Percentiles rank a stretch among this genome's conserved stretches.
These are phyloP conservation scores for Mallateleia sp. DNA, from an alignment of 2,888 invertebrate genomes.

Conservation along the genomic window DNA sequence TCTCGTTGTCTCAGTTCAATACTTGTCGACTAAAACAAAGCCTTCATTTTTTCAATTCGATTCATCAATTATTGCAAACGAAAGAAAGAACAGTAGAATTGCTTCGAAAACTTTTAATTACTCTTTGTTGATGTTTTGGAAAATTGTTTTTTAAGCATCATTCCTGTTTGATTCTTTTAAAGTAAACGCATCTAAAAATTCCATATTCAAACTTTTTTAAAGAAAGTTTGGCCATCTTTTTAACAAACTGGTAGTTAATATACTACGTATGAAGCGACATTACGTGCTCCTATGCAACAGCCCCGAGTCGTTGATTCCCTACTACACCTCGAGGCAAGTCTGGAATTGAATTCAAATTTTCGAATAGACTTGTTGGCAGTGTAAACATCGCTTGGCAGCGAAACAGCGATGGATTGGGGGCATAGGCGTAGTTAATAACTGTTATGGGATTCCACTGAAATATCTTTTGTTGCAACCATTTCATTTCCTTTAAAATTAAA, in stretches of 20 bases:
- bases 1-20: slow-evolving; percentile 57
- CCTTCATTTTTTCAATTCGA: slow-evolving; percentile 38
- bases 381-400: slow-evolving; percentile 84
- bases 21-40: slow-evolving; percentile 49
- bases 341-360: slow-evolving; percentile 87
- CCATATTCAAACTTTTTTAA: not conserved
- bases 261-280: slow-evolving; percentile 62
- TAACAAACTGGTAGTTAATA: slow-evolving; percentile 60
- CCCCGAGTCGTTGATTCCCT: slow-evolving; percentile 61
- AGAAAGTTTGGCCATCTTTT: slow-evolving; percentile 41
- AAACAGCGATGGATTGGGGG: slow-evolving; percentile 73
- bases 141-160: slow-evolving; percentile 27
- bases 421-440: slow-evolving; percentile 77
- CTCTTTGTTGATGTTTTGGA: slow-evolving; percentile 43
- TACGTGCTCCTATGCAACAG: slow-evolving; percentile 46
- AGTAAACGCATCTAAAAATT: slow-evolving; percentile 9
- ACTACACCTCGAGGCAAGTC: slow-evolving; percentile 66
- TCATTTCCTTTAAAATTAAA: not conserved
- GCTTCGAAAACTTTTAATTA: slow-evolving; percentile 60
- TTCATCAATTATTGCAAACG: slow-evolving; percentile 50
- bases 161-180: slow-evolving; percentile 7
- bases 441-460: slow-evolving; percentile 57
- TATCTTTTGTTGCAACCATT: slow-evolving; percentile 37
- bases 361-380: slow-evolving; percentile 84
- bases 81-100: slow-evolving; percentile 25